These are phyloP conservation scores for Tinea pellionella DNA, from an alignment of 2,888 invertebrate genomes.

Conservation along the genomic window DNA sequence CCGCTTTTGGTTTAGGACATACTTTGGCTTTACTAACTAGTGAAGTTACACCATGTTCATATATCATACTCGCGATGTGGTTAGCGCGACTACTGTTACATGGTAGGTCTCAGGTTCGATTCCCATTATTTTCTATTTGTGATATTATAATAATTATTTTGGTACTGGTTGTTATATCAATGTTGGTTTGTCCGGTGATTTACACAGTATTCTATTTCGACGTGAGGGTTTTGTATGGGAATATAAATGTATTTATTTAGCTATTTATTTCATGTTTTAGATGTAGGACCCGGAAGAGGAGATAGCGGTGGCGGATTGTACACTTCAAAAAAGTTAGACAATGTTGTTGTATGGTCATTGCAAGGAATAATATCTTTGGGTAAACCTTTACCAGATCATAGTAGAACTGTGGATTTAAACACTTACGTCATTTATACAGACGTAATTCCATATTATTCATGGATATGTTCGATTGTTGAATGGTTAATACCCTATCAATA, in stretches of 20 bases:
- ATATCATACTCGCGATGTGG: background rate
- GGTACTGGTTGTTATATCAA: too few species aligned
- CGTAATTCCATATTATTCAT: constrained; percentile 49
- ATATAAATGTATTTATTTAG: too few species aligned
- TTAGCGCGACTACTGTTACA: too few species aligned
- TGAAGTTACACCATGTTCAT: too few species aligned
- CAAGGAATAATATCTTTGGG: constrained; percentile 49
- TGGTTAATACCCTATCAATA: background rate
- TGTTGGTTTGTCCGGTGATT: too few species aligned
- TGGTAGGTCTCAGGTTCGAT: too few species aligned
- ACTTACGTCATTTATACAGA: constrained; percentile 52
- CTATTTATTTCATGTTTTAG: constrained; percentile 25
- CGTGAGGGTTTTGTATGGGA: too few species aligned
- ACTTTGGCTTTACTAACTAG: too few species aligned
- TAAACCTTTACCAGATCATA: constrained; percentile 20
- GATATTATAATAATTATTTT: too few species aligned
- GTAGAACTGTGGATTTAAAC: constrained; percentile 29
- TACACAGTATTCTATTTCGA: too few species aligned
- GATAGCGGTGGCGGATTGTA: constrained; percentile 74
- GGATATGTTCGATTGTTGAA: constrained; percentile 30
- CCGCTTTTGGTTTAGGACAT: too few species aligned
- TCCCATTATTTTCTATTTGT: too few species aligned
- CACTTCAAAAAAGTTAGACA: constrained; percentile 29
- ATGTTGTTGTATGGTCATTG: constrained; percentile 22
- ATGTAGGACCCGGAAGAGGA: constrained; percentile 71